A percentile compares a stretch with the other conserved stretches of the same genome.
Conservation (phyloP, 2,113 vertebrate species). For the Cromileptes altivelis region DNA sequence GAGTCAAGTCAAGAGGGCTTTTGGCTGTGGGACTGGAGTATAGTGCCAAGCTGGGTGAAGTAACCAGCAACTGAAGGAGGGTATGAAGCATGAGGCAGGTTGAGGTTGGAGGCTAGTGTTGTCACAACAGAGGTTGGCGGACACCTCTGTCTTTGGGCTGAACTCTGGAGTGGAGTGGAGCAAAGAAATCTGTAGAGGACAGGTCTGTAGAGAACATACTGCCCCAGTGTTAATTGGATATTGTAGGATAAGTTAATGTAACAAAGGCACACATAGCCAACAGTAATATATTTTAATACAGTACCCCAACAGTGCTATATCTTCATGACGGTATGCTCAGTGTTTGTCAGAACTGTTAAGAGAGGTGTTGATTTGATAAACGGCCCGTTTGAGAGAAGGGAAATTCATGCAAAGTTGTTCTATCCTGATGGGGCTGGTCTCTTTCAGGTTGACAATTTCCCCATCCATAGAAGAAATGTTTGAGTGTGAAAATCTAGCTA, state of each 20-base stretch:
- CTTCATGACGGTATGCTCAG: background rate
- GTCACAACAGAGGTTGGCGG: slow-evolving; percentile 23
- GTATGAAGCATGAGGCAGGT: slow-evolving; percentile 5
- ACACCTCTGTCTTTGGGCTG: slow-evolving; percentile 19
- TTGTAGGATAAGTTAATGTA: background rate
- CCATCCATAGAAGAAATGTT: too few species aligned
- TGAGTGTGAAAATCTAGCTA: too few species aligned
- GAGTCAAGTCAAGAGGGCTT: background rate
- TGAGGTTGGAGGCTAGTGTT: slow-evolving; percentile 20
- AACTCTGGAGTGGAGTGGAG: slow-evolving; percentile 26
- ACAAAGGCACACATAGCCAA: background rate
- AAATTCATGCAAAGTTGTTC: too few species aligned
- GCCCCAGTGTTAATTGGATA: background rate
- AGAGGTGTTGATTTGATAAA: background rate
- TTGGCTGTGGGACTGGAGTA: slow-evolving; percentile 15
- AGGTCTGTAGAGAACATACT: background rate
- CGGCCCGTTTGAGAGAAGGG: too few species aligned
- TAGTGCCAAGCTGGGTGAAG: slow-evolving; percentile 6
- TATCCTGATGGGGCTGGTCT: too few species aligned
- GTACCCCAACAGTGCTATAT: too few species aligned
- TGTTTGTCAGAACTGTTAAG: background rate
- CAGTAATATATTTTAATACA: background rate
- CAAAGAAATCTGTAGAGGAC: background rate
- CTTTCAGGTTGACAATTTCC: too few species aligned
- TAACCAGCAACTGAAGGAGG: background rate